A percentile compares a stretch with the other conserved stretches of the same genome.
Evolutionary conservation across 1,140 invertebrate genomes (phyloP).

Genomic region (Drosophila repleta): DNA sequence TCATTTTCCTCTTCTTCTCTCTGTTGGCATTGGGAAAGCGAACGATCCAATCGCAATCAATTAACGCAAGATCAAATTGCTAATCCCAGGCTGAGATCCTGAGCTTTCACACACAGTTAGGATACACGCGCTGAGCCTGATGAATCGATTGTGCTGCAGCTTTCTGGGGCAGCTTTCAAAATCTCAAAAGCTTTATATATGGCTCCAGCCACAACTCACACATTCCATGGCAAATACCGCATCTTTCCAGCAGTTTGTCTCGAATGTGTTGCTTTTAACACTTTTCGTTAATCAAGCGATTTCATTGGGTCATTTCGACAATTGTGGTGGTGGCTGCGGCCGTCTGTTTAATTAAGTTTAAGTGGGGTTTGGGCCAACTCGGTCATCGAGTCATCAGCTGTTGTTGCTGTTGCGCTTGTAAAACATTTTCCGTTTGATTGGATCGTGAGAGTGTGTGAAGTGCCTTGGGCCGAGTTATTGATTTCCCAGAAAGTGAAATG

Average conservation of each 20-base stretch:
- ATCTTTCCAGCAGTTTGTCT: neutral
- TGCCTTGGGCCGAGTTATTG: constrained; percentile 57
- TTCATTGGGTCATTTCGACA: constrained; percentile 33
- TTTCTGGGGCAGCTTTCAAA: constrained; percentile 4
- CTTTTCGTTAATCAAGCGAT: constrained; percentile 24
- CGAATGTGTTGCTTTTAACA: constrained; percentile 4
- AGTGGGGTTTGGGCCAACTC: constrained; percentile 27
- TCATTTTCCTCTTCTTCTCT: constrained; percentile 26
- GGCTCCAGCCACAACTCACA: too few relatives aligned
- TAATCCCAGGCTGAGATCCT: constrained; percentile 2
- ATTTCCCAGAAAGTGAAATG: constrained; percentile 78
- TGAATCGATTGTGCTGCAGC: too few relatives aligned
- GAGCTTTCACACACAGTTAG: constrained; percentile 6
- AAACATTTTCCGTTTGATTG: constrained; percentile 38
- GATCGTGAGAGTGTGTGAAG: constrained; percentile 42
- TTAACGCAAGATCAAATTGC: constrained; percentile 22
- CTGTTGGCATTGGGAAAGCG: constrained; percentile 69
- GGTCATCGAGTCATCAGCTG: constrained; percentile 14
- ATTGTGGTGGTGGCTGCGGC: constrained; percentile 13
- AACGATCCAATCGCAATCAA: constrained; percentile 52
- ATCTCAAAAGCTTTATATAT: constrained; percentile 5
- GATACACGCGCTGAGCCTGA: neutral
- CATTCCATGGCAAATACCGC: too few relatives aligned
- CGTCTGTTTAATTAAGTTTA: constrained; percentile 57
- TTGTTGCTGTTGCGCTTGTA: constrained; percentile 6